Conservation (phyloP, 2,797 vertebrate species). For the Argya squamiceps region DNA sequence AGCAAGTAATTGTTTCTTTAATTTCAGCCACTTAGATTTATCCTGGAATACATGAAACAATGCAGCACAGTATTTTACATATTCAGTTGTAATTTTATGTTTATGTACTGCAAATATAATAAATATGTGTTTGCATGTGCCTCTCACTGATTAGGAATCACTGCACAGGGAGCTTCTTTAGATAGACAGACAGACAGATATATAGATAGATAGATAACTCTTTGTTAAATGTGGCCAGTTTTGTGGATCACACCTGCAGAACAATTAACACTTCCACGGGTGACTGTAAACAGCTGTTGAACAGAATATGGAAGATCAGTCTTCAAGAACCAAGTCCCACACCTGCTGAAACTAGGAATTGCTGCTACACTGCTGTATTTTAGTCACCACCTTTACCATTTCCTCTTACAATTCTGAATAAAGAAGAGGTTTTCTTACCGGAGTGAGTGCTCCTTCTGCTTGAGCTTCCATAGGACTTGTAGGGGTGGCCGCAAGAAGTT, state of each 20-base stretch:
- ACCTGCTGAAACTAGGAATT: background rate
- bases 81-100: background rate
- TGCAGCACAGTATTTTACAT: background rate
- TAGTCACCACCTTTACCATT: background rate
- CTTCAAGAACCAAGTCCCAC: background rate
- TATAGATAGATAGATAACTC: background rate
- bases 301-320: background rate
- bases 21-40: background rate
- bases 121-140: background rate
- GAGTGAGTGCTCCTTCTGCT: conserved; percentile 92
- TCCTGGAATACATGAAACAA: background rate
- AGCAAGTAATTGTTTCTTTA: background rate
- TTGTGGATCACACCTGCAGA: background rate
- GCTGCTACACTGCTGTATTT: background rate
- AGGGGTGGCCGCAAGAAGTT: conserved; percentile 85
- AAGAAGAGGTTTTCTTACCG: conserved; percentile 81
- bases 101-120: background rate
- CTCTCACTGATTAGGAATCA: background rate
- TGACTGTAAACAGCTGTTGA: background rate
- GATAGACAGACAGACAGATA: background rate
- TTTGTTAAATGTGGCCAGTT: background rate
- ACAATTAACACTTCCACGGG: background rate
- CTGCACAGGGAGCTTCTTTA: background rate
- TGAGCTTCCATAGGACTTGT: conserved; percentile 93
- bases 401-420: background rate